phyloP scores from a whole-genome alignment of 2,113 vertebrate species.

The Bos indicus region DNA sequence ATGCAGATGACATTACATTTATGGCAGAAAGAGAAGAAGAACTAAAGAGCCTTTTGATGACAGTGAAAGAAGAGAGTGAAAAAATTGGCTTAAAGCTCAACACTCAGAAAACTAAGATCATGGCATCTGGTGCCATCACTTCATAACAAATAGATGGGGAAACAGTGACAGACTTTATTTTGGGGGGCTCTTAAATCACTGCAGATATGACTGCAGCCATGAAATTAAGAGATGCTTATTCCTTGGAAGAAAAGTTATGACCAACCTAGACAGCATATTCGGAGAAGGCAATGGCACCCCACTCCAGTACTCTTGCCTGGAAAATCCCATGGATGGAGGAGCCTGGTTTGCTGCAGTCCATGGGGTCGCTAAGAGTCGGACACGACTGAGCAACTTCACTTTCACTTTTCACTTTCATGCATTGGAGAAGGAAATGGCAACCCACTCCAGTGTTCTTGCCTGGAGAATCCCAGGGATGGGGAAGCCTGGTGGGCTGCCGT shows the following conservation, averaged over 20 bases:
- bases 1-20: background rate
- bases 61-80: background rate
- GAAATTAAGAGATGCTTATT: background rate
- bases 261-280: background rate
- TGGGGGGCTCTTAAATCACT: background rate
- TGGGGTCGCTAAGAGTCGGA: no score
- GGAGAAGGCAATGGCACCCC: no score
- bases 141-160: background rate
- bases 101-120: background rate
- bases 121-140: background rate
- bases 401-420: no score
- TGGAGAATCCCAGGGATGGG: no score
- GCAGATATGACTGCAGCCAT: background rate
- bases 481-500: no score
- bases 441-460: no score
- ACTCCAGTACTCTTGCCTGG: no score
- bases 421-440: no score
- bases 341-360: no score
- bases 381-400: no score
- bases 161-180: background rate
- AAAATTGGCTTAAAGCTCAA: background rate
- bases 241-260: background rate
- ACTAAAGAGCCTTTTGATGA: background rate
- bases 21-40: background rate
- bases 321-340: no score